A percentile compares a stretch with the other conserved stretches of the same genome.
Evolutionary conservation across 37 sponge, comb jelly and placozoan genomes (phyloP).

Genomic region (Geodia barretti): DNA sequence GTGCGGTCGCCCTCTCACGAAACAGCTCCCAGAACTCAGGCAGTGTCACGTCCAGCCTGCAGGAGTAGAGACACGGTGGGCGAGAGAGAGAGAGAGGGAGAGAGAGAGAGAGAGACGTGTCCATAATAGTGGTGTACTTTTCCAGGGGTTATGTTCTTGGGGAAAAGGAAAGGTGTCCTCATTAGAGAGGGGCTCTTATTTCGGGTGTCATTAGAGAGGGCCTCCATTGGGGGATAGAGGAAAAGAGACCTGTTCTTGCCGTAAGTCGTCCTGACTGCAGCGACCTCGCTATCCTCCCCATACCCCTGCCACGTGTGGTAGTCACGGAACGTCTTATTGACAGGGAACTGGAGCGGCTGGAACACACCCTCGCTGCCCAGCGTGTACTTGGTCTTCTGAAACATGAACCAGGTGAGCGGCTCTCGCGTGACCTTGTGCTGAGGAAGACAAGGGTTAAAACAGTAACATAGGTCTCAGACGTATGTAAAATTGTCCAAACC

Average conservation of each 20-base stretch:
- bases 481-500: slow-evolving; percentile 17
- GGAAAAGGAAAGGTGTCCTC: not conserved
- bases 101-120: not conserved
- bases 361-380: slow-evolving; percentile 45
- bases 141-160: too few species aligned
- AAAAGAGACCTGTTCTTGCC: slow-evolving; percentile 86
- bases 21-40: slow-evolving; percentile 92
- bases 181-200: too few species aligned
- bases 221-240: too few species aligned
- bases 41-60: slow-evolving; percentile 62
- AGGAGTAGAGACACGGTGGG: not conserved
- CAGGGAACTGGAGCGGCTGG: slow-evolving; percentile 63
- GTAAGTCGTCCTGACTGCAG: slow-evolving; percentile 48
- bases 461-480: too few species aligned
- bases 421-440: slow-evolving; percentile 43
- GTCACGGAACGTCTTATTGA: slow-evolving; percentile 10
- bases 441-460: not conserved
- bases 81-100: not conserved
- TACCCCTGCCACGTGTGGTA: slow-evolving; percentile 60
- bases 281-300: slow-evolving; percentile 31
- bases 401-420: slow-evolving; percentile 79
- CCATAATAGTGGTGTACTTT: too few species aligned
- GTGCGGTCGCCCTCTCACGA: slow-evolving; percentile 92
- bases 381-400: slow-evolving; percentile 92
- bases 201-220: too few species aligned